phyloP scores from a whole-genome alignment of 92 coral and sea anemone genomes.

The Heliopora coerulea region DNA sequence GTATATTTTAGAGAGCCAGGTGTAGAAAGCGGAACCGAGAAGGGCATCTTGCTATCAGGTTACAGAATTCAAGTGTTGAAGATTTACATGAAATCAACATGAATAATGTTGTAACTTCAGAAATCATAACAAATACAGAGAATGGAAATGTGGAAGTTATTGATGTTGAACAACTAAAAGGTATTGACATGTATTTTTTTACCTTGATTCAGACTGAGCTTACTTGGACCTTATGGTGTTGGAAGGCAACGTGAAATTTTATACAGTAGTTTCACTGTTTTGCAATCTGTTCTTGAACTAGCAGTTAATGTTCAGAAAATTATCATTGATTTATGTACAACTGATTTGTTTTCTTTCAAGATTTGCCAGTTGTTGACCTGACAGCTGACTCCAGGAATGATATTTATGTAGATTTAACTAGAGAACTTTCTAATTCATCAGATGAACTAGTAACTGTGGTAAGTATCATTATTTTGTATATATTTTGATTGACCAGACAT shows the following conservation, averaged over 20 bases:
- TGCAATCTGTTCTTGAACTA: no score
- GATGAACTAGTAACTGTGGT: constrained; percentile 36
- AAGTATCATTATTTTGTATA: constrained; percentile 14
- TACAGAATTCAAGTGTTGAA: not conserved
- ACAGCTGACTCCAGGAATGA: constrained; percentile 36
- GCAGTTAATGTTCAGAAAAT: no score
- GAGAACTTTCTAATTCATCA: constrained; percentile 45
- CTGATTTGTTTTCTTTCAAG: constrained; percentile 5
- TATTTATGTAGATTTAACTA: constrained; percentile 47
- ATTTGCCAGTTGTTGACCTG: constrained; percentile 41
- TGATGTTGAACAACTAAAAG: constrained; percentile 38
- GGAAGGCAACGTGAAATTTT: no score
- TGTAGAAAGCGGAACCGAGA: constrained; percentile 35
- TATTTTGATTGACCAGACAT: no score
- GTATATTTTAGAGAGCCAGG: not conserved
- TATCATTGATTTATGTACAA: no score
- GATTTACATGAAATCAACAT: not conserved
- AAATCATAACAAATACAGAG: not conserved
- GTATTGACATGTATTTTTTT: not conserved
- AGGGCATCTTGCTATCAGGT: not conserved
- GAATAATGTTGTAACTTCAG: constrained; percentile 13
- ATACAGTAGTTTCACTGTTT: no score
- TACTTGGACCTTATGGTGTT: no score
- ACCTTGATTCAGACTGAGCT: not conserved
- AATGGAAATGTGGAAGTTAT: constrained; percentile 21